Percentiles rank a stretch among this genome's conserved stretches.
Evolutionary conservation across 2,797 vertebrate genomes (phyloP).

Genomic region (Neostethus bicornis): DNA sequence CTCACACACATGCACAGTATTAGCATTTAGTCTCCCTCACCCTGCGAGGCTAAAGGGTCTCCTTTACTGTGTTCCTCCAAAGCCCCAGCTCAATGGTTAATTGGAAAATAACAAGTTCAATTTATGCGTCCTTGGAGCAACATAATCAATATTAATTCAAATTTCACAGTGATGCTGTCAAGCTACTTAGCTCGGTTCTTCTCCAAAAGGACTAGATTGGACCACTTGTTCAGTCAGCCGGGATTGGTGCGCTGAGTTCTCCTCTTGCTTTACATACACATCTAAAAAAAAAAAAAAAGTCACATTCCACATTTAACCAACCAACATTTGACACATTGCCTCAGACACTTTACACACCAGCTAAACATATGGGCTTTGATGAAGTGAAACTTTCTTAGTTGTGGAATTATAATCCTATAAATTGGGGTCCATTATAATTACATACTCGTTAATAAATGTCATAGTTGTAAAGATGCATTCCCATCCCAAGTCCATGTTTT

Average conservation of each 20-base stretch:
- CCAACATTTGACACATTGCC: conserved; percentile 48
- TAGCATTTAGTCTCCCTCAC: conserved; percentile 54
- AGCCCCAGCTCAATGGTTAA: conserved; percentile 60
- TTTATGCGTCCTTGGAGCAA: conserved; percentile 71
- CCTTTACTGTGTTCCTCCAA: conserved; percentile 42
- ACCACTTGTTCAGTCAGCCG: conserved; percentile 69
- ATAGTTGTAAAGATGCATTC: neutral
- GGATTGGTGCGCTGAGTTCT: conserved; percentile 55
- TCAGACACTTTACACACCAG: conserved; percentile 22
- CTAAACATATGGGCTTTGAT: conserved; percentile 27
- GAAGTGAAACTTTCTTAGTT: conserved; percentile 12
- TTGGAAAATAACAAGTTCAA: conserved; percentile 75
- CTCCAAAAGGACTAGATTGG: conserved; percentile 58
- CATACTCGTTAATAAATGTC: neutral
- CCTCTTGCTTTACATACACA: conserved; percentile 58
- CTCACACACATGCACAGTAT: conserved; percentile 45
- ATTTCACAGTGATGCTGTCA: conserved; percentile 68
- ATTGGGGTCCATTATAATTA: neutral
- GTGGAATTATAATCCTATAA: conserved; percentile 9
- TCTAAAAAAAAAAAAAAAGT: conserved; percentile 44
- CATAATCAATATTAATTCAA: conserved; percentile 78
- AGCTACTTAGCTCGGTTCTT: conserved; percentile 59
- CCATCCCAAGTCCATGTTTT: neutral
- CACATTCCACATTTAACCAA: conserved; percentile 66
- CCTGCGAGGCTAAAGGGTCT: conserved; percentile 43